Conservation (phyloP, 2,888 invertebrate species). For the Bimastos eiseni region DNA sequence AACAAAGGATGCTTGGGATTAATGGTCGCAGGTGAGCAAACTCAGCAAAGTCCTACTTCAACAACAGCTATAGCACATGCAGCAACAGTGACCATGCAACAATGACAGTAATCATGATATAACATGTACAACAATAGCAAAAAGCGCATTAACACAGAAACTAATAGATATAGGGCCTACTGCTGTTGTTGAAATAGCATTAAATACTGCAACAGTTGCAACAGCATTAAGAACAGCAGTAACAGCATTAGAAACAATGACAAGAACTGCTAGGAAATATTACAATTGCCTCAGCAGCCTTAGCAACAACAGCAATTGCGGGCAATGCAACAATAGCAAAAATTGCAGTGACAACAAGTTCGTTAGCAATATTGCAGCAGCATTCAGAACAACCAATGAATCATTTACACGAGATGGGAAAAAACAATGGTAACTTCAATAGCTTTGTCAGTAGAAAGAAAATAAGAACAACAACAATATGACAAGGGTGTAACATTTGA, state of each 20-base stretch:
- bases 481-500: background rate
- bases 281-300: background rate
- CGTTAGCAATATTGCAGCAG: background rate
- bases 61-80: background rate
- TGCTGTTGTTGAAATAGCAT: background rate
- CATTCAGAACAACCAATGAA: too few species aligned
- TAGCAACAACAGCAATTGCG: background rate
- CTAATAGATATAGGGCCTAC: background rate
- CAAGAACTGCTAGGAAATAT: background rate
- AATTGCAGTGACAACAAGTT: background rate
- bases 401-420: background rate
- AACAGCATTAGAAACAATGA: background rate
- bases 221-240: background rate
- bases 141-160: background rate
- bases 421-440: background rate
- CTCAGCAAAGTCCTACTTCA: too few species aligned
- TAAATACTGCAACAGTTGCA: background rate
- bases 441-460: background rate
- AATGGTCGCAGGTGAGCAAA: constrained; percentile 43
- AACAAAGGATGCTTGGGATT: constrained; percentile 43
- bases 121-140: background rate
- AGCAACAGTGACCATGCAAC: background rate
- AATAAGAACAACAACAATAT: background rate
- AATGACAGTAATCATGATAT: background rate
- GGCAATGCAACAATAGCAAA: background rate